Evolutionary conservation across 2,888 invertebrate species (phyloP), one percentile per base, ranked within the genome.

Genomic region (Zele albiditarsus): DNA sequence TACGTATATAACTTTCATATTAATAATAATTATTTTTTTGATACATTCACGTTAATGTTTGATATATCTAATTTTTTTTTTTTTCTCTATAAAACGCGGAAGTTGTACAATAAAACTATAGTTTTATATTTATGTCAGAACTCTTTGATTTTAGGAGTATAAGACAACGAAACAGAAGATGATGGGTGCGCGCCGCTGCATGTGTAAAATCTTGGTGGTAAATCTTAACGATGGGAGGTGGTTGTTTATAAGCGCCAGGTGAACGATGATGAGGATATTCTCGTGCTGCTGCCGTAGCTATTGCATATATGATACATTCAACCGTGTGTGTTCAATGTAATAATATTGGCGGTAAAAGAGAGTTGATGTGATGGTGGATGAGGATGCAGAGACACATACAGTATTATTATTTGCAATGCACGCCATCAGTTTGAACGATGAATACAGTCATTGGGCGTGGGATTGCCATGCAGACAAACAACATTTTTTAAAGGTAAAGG

Each of bases 391-490:
- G 66, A 65, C 57, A 62, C 31, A 49, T 53, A n/a, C 14, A 65
- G 23, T 57, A 63, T 63, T 31, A 74, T 69, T 74, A 74, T 69
- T 69, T 31, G 23, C 62, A 53, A 63, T 63, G 62, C 68, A 68
- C n/a, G 49, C 33, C 33, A 53, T 53, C 53, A 53, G 20, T 53
- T 53, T 74, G 62, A 42, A 28, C 46, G 49, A 69, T 49, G 62
- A 68, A 73, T 31, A 73, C 57, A 42, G 49, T 33, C 57, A 67
- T 68, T 33, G 73, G 49, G 69, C 69, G 63, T 73, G 68, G 75
- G 75, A 69, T 78, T 71, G 58, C 73, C 75, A 78, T 80, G 75
- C 72, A 71, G 68, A 42, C 38, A 23, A 38, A 42, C 70, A 46
- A 49, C 20, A 31, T 60, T n/a, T n/a, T 57, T 33, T 53, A 38